Evolutionary conservation across 2,797 vertebrate genomes (phyloP).

Genomic region (Sternarchorhynchus goeldii): DNA sequence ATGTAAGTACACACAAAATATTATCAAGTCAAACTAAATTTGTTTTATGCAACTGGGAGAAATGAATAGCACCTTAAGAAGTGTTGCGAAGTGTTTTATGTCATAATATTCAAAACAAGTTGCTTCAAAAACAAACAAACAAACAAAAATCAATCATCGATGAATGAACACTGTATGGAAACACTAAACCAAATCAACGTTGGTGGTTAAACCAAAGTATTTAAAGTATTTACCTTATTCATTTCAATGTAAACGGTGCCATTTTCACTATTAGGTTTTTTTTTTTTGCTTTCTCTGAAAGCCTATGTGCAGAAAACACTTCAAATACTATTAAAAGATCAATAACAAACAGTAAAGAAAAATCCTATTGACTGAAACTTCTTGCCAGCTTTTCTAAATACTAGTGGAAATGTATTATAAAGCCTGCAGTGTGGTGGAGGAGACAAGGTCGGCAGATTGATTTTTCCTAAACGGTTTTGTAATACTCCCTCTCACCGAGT

Average conservation of each 20-base stretch:
- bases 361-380: slow-evolving; percentile 17
- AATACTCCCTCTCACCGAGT: slow-evolving; percentile 22
- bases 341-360: slow-evolving; percentile 2
- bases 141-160: background rate
- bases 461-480: slow-evolving; percentile 46
- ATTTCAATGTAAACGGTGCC: background rate
- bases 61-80: too few species aligned
- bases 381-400: slow-evolving; percentile 26
- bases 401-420: slow-evolving; percentile 30
- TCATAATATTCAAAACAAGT: too few species aligned
- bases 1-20: background rate
- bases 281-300: background rate
- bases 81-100: too few species aligned
- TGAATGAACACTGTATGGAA: too few species aligned
- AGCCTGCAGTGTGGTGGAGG: slow-evolving; percentile 35
- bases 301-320: background rate
- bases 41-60: background rate
- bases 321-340: slow-evolving; percentile 9
- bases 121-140: background rate
- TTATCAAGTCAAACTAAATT: background rate
- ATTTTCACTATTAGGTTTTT: background rate
- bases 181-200: background rate
- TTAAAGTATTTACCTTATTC: background rate
- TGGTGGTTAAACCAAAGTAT: too few species aligned
- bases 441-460: slow-evolving; percentile 50